These are phyloP conservation scores for Ataeniobius toweri DNA, from an alignment of 2,797 vertebrate species.

Conservation along the genomic window DNA sequence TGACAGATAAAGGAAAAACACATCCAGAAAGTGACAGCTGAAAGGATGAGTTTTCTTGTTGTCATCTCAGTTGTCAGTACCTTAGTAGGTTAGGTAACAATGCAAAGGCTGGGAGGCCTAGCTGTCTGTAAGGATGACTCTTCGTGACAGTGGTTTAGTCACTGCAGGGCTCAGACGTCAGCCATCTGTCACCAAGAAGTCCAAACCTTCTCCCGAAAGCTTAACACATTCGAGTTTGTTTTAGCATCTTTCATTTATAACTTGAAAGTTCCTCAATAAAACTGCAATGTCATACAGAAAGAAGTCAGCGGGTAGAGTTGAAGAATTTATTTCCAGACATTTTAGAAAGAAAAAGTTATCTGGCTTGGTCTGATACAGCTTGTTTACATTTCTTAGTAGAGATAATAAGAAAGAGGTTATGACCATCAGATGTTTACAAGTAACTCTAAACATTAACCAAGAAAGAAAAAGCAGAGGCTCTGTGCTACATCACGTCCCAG, in stretches of 20 bases:
- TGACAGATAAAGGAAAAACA: not conserved
- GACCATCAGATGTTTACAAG: constrained; percentile 58
- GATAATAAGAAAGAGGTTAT: constrained; percentile 61
- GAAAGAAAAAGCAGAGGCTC: constrained; percentile 20
- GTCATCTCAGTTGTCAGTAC: not conserved
- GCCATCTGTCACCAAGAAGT: constrained; percentile 49
- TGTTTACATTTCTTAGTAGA: constrained; percentile 54
- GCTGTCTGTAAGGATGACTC: constrained; percentile 21
- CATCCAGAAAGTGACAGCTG: not conserved
- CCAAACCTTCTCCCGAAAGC: not conserved
- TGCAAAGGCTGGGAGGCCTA: constrained; percentile 14
- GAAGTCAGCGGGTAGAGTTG: not conserved
- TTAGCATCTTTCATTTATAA: not conserved
- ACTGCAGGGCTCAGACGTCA: constrained; percentile 32
- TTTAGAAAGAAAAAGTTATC: constrained; percentile 4
- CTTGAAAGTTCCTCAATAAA: not conserved
- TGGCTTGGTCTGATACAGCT: constrained; percentile 35
- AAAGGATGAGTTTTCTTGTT: constrained; percentile 19
- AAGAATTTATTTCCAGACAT: not conserved
- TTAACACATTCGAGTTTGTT: not conserved
- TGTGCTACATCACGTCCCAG: constrained; percentile 30
- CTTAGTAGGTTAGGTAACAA: not conserved
- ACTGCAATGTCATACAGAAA: not conserved
- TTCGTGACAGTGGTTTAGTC: constrained; percentile 57
- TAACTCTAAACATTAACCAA: constrained; percentile 58